phyloP scores from a whole-genome alignment of 2,888 invertebrate species.

The Hermaeophaga mercurialis region DNA sequence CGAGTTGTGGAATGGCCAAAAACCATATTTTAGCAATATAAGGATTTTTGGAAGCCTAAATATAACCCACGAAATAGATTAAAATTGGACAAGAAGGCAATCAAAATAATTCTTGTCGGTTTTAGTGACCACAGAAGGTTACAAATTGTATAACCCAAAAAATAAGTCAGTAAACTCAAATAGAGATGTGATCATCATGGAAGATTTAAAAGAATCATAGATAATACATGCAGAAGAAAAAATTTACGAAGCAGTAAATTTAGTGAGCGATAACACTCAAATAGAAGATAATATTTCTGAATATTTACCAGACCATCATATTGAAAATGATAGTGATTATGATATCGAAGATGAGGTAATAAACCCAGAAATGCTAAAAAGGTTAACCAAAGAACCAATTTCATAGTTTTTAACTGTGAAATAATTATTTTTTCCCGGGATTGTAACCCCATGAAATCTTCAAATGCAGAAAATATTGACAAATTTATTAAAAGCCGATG shows the following conservation, averaged over 20 bases:
- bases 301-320: too few species aligned
- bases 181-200: slow-evolving; percentile 25
- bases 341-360: too few species aligned
- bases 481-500: too few species aligned
- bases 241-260: background rate
- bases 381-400: too few species aligned
- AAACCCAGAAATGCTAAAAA: too few species aligned
- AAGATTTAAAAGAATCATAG: slow-evolving; percentile 4
- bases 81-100: slow-evolving; percentile 16
- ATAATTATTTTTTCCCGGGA: too few species aligned
- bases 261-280: slow-evolving; percentile 22
- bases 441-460: too few species aligned
- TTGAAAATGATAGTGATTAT: too few species aligned
- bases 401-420: too few species aligned
- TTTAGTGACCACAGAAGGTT: slow-evolving; percentile 12
- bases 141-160: slow-evolving; percentile 20
- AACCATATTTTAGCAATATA: slow-evolving; percentile 5
- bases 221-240: background rate
- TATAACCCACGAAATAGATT: slow-evolving; percentile 7
- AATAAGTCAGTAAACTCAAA: slow-evolving; percentile 11
- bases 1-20: too few species aligned
- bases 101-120: slow-evolving; percentile 13
- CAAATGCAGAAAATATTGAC: too few species aligned
- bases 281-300: too few species aligned
- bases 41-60: slow-evolving; percentile 9